Evolutionary conservation across 1,140 invertebrate genomes (phyloP).

Genomic region (Hyles vespertilio): DNA sequence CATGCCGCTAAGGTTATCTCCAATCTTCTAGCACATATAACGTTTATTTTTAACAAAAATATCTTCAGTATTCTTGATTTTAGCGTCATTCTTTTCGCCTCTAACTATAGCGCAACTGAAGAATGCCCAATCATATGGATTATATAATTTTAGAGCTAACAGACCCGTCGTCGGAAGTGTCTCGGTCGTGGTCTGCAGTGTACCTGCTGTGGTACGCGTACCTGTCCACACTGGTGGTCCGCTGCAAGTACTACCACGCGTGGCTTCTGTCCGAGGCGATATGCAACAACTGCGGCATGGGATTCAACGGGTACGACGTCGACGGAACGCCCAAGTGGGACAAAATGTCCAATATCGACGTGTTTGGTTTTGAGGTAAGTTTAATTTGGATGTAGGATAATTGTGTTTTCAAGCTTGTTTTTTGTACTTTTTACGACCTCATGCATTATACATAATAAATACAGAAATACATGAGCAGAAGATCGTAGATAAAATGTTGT

Average conservation of each 20-base stretch:
- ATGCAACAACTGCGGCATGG: constrained; percentile 95
- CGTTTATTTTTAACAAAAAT: no score
- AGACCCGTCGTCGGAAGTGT: constrained; percentile 62
- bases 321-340: constrained; percentile 88
- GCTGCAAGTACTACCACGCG: constrained; percentile 97
- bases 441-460: no score
- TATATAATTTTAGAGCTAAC: constrained; percentile 40
- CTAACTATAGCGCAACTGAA: no score
- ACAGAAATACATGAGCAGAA: no score
- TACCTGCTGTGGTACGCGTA: constrained; percentile 88
- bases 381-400: background rate
- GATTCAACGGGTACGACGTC: constrained; percentile 89
- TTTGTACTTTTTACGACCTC: no score
- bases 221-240: constrained; percentile 84
- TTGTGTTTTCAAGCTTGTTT: no score
- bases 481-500: no score
- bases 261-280: constrained; percentile 96
- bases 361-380: constrained; percentile 91
- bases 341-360: constrained; percentile 92
- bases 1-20: no score
- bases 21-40: no score
- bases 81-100: no score
- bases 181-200: constrained; percentile 63
- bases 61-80: no score
- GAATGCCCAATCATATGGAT: no score